phyloP scores from a whole-genome alignment of 2,888 invertebrate genomes.

The Tiphia femorata region DNA sequence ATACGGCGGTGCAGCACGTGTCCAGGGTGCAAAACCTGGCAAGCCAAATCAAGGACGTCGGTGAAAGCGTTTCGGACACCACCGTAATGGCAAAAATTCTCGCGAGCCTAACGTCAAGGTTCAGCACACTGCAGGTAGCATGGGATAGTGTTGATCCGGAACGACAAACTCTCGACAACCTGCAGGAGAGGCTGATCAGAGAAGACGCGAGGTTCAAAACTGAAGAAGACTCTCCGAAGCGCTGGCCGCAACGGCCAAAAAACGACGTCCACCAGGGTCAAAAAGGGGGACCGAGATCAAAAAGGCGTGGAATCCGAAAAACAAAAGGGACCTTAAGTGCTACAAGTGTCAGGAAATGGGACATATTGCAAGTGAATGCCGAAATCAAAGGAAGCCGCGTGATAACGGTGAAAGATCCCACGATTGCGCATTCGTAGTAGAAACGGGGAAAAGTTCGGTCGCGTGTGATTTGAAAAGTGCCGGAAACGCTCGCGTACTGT shows the following conservation, averaged over 20 bases:
- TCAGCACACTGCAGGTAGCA: conserved; percentile 29
- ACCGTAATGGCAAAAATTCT: conserved; percentile 39
- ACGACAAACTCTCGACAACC: conserved; percentile 30
- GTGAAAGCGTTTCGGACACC: conserved; percentile 27
- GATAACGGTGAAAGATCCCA: conserved; percentile 8
- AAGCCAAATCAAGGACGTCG: conserved; percentile 27
- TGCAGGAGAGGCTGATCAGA: conserved; percentile 29
- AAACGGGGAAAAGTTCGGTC: conserved; percentile 4
- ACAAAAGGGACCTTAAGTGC: conserved; percentile 22
- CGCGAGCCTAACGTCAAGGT: conserved; percentile 33
- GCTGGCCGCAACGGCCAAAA: conserved; percentile 20
- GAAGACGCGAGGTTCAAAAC: conserved; percentile 24
- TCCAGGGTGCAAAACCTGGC: conserved; percentile 28
- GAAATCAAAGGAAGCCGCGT: conserved; percentile 17
- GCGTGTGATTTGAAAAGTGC: conserved; percentile 8
- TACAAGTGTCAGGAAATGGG: conserved; percentile 24
- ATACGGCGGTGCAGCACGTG: conserved; percentile 32
- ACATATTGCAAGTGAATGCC: conserved; percentile 31
- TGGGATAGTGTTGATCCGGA: conserved; percentile 33
- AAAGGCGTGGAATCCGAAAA: conserved; percentile 10
- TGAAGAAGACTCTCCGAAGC: conserved; percentile 17
- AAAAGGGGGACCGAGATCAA: conserved; percentile 7
- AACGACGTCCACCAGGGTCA: conserved; percentile 1
- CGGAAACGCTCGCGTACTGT: conserved; percentile 6
- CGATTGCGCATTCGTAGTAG: conserved; percentile 21